Evolutionary conservation across 2,797 vertebrate genomes (phyloP).

Genomic region (Aldrovandia affinis): DNA sequence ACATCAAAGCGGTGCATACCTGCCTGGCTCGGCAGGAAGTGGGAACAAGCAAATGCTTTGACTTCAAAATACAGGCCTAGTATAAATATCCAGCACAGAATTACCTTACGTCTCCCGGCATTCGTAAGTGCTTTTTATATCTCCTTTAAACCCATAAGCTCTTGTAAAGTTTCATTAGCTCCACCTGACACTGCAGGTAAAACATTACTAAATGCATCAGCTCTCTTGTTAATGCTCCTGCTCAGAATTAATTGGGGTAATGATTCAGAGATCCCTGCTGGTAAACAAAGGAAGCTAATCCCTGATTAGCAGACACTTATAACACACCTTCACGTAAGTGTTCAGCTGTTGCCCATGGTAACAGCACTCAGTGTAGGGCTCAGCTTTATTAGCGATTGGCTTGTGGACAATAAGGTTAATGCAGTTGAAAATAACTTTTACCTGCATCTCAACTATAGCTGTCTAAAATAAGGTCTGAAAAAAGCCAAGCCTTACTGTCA

Average conservation of each 20-base stretch:
- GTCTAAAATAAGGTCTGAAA: background rate
- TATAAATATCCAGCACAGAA: conserved; percentile 67
- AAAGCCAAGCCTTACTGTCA: background rate
- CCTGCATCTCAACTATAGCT: conserved; percentile 2
- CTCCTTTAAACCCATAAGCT: conserved; percentile 63
- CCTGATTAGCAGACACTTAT: conserved; percentile 76
- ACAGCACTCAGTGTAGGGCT: conserved; percentile 26
- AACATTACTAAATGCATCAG: conserved; percentile 38
- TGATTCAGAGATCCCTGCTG: conserved; percentile 69
- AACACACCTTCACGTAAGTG: conserved; percentile 68
- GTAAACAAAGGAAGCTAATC: conserved; percentile 71
- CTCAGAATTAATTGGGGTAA: conserved; percentile 73
- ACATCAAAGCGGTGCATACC: conserved; percentile 39
- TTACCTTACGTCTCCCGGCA: conserved; percentile 63
- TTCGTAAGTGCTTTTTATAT: conserved; percentile 63
- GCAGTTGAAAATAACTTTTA: conserved; percentile 28
- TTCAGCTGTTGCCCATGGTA: background rate
- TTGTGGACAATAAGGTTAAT: conserved; percentile 23
- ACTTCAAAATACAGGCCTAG: conserved; percentile 56
- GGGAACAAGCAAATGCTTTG: conserved; percentile 47
- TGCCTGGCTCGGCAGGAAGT: conserved; percentile 42
- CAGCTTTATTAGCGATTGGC: conserved; percentile 30
- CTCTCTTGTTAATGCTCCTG: conserved; percentile 25
- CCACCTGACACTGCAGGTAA: conserved; percentile 60
- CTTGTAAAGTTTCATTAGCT: conserved; percentile 63